Conservation (phyloP, 53 echinoderm and acorn worm genomes). For the Astropecten irregularis region DNA sequence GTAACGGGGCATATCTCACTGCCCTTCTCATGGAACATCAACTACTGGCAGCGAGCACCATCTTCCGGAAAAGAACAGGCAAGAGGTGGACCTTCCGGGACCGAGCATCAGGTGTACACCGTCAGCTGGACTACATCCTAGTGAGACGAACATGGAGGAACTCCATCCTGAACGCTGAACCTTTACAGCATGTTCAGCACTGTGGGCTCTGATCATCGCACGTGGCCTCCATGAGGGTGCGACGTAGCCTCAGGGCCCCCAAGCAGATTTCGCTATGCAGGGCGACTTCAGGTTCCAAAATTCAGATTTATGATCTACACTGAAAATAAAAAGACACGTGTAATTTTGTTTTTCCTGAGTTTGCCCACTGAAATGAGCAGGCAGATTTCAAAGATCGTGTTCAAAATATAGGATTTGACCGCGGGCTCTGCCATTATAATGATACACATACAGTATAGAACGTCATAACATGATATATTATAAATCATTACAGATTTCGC, state of each 20-base stretch:
- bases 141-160: conserved; percentile 52
- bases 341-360: too few relatives aligned
- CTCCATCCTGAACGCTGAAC: conserved; percentile 46
- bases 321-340: too few relatives aligned
- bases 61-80: too few relatives aligned
- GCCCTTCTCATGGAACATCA: not conserved
- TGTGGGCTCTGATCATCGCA: conserved; percentile 17
- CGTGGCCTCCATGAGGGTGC: conserved; percentile 15
- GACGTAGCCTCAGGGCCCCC: conserved; percentile 40
- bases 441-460: too few relatives aligned
- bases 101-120: conserved; percentile 1
- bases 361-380: too few relatives aligned
- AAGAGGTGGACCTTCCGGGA: conserved; percentile 34
- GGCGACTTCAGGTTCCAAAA: too few relatives aligned
- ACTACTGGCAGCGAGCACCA: conserved; percentile 13
- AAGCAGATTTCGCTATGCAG: not conserved
- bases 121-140: conserved; percentile 61
- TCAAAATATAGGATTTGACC: too few relatives aligned
- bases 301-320: too few relatives aligned
- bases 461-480: too few relatives aligned
- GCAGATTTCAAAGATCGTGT: too few relatives aligned
- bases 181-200: not conserved
- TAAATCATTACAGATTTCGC: too few relatives aligned
- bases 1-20: conserved; percentile 1
- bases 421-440: too few relatives aligned